Evolutionary conservation across 1,140 invertebrate species (phyloP), one percentile per base, ranked within the genome.

Genomic region (Drosophila nigromelanica): DNA sequence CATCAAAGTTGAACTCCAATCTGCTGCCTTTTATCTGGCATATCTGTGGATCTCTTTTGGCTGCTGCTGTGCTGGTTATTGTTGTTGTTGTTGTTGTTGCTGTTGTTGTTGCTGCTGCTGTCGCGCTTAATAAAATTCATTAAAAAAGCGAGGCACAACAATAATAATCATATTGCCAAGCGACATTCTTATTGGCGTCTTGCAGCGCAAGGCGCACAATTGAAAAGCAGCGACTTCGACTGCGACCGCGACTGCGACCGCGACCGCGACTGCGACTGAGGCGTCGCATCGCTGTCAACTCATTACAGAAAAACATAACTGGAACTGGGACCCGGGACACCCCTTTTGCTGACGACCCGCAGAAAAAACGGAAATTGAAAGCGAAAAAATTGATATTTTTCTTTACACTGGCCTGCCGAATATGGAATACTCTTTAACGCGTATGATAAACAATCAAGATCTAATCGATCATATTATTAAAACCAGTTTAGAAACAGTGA

Each of bases 101-200:
- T n/a, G 30, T 24, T 11, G 56, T 14, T 35, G 64, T 24, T 82
- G 74, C 24, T 61, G 61, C 59, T 64, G 72, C 62, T 80, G 79
- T 66, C 45, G 58, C 64, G 64, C 67, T 86, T 70, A 87, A 81
- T 85, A 86, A 74, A 86, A 73, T 85, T 85, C 73, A 85, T 83
- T 83, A 75, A 72, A 60, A 21, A n/a, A 48, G 39, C 54, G 66
- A 52, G 21, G 43, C 47, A 62, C 62, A 80, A 58, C 62, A 78
- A 71, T 59, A 83, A 83, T 73, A 73, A 73, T 70, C 64, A 75
- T 78, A 62, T 52, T 55, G 42, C 33, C 55, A 30, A 42, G 50
- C 55, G 56, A 68, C 40, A 55, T 68, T 73, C 63, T 73, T 54
- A 73, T 67, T 68, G 40, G 56, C 43, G 24, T 67, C 69, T 66